A percentile compares a stretch with the other conserved stretches of the same genome.
phyloP scores from a whole-genome alignment of 2,888 invertebrate species.

The Phaonia tiefii region DNA sequence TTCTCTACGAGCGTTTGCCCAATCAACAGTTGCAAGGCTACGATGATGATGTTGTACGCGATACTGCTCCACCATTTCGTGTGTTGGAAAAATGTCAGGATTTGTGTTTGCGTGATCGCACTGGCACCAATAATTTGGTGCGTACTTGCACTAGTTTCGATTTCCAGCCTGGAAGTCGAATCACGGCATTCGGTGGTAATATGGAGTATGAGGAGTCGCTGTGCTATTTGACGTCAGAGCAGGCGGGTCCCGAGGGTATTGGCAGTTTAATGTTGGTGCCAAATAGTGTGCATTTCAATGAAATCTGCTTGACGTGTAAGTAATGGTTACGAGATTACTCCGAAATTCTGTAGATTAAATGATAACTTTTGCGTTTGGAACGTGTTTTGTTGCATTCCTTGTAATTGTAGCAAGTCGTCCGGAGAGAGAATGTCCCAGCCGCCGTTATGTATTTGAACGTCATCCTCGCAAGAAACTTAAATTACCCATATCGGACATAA shows the following conservation, averaged over 20 bases:
- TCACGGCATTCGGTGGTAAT: conserved; percentile 89
- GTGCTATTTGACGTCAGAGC: conserved; percentile 92
- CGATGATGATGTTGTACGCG: conserved; percentile 93
- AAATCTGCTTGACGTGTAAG: conserved; percentile 94
- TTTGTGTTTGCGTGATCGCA: conserved; percentile 90
- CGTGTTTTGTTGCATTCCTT: not conserved
- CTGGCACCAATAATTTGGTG: conserved; percentile 89
- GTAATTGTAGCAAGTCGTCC: conserved; percentile 86
- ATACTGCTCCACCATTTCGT: conserved; percentile 91
- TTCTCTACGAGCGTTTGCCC: conserved; percentile 93
- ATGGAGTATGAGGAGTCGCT: conserved; percentile 94
- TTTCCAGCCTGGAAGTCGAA: conserved; percentile 93
- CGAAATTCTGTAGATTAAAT: conserved; percentile 20
- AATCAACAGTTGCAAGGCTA: conserved; percentile 94
- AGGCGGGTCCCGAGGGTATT: conserved; percentile 93
- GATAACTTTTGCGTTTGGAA: conserved; percentile 2
- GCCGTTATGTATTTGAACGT: conserved; percentile 93
- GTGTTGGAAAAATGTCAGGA: conserved; percentile 95
- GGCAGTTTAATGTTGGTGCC: conserved; percentile 94
- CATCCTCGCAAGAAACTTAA: conserved; percentile 92
- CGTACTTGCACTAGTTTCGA: conserved; percentile 93
- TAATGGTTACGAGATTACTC: conserved; percentile 67
- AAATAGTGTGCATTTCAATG: conserved; percentile 94
- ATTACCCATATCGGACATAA: conserved; percentile 89
- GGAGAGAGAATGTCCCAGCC: conserved; percentile 93